phyloP scores from a whole-genome alignment of 1,140 invertebrate genomes.

The Trichonephila inaurata region DNA sequence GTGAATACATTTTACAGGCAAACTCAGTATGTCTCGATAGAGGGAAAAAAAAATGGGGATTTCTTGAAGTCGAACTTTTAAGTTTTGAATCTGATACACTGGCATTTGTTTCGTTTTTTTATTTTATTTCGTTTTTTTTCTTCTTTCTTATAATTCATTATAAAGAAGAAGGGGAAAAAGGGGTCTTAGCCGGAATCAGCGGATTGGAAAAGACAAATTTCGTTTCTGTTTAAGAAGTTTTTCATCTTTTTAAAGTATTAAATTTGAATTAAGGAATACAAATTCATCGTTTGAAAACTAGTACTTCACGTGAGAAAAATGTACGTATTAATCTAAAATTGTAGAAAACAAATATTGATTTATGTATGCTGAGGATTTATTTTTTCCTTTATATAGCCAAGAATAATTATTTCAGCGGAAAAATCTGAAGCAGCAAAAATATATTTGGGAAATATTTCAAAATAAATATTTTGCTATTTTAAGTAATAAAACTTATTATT shows the following conservation, averaged over 20 bases:
- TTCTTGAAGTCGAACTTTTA: conserved; percentile 1
- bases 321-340: too few relatives aligned
- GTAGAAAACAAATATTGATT: too few relatives aligned
- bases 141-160: neutral
- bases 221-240: neutral
- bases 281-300: too few relatives aligned
- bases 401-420: too few relatives aligned
- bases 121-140: neutral
- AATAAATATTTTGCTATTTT: too few relatives aligned
- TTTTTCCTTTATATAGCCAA: too few relatives aligned
- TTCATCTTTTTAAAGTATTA: neutral
- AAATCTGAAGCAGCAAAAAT: too few relatives aligned
- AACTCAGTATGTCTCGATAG: neutral
- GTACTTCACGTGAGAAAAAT: too few relatives aligned
- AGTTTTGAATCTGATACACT: conserved; percentile 18
- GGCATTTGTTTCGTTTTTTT: neutral
- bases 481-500: too few relatives aligned
- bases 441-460: too few relatives aligned
- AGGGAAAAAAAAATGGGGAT: neutral
- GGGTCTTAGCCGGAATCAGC: neutral
- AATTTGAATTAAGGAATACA: too few relatives aligned
- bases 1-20: conserved; percentile 36
- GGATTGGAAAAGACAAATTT: neutral
- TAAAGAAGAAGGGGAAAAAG: neutral
- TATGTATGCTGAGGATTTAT: too few relatives aligned